Percentiles rank a stretch among this genome's conserved stretches.
phyloP scores from a whole-genome alignment of 2,113 vertebrate species.

The Dendropsophus ebraccatus region DNA sequence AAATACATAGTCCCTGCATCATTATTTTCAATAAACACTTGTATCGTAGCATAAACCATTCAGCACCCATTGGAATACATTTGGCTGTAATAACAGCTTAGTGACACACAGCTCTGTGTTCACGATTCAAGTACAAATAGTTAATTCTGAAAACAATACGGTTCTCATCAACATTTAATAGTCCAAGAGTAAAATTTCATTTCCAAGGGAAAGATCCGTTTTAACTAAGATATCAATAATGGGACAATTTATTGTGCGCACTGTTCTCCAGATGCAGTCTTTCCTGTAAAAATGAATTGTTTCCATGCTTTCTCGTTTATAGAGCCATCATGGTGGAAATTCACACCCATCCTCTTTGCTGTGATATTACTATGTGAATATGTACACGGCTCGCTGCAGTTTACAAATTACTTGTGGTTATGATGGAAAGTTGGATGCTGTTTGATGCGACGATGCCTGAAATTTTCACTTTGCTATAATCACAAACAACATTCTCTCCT shows the following conservation, averaged over 20 bases:
- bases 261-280: slow-evolving; percentile 38
- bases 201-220: not conserved
- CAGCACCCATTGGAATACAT: not conserved
- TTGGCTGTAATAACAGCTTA: slow-evolving; percentile 4
- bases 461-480: slow-evolving; percentile 44
- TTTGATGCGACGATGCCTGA: slow-evolving; percentile 18
- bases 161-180: slow-evolving; percentile 44
- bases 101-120: not conserved
- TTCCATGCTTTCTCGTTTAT: slow-evolving; percentile 31
- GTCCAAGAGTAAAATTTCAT: not conserved
- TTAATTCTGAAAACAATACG: slow-evolving; percentile 10
- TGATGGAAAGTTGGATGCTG: slow-evolving; percentile 28
- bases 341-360: slow-evolving; percentile 26
- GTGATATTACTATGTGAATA: slow-evolving; percentile 43
- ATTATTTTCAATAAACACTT: slow-evolving; percentile 13
- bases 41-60: not conserved
- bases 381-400: slow-evolving; percentile 11
- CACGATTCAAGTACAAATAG: not conserved
- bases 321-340: slow-evolving; percentile 2
- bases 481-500: not conserved
- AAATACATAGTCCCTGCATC: slow-evolving; percentile 1
- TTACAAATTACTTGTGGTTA: slow-evolving; percentile 37
- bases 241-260: slow-evolving; percentile 1
- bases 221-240: slow-evolving; percentile 41
- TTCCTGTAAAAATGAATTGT: slow-evolving; percentile 41